Evolutionary conservation across 2,888 invertebrate species (phyloP), one percentile per base, ranked within the genome.

Genomic region (Brenthis daphne): DNA sequence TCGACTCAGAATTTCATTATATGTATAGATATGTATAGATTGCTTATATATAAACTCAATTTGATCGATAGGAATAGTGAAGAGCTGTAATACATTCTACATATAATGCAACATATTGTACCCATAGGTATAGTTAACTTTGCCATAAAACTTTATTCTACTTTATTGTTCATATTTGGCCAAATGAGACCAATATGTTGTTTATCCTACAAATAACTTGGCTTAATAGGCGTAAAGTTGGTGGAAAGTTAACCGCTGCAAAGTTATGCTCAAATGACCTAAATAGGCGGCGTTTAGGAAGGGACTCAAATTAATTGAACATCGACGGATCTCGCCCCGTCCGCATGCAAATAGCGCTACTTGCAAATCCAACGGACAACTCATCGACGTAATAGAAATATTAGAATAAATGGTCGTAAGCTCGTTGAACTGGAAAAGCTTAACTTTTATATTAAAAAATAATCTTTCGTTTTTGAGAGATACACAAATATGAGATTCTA

Each of bases 241-340:
- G 24, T 33, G 68, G 53, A 50, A 65, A 68, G 60, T 57, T 57
- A 65, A 63, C 51, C 57, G 43, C 61, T 53, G 53, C 65, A 57
- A 69, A 65, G 69, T 69, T 57, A 51, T 53, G 57, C 65, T 61
- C 61, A 63, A 71, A 71, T 68, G 57, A 33, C 57, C 68, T 68
- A 57, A 65, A 68, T 64, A 54, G 24, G 57, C 37, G 47, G 24
- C 60, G 65, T 43, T 65, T 65, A 57, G 65, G 48, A 65, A 71
- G 57, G 56, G 70, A 65, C 60, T 54, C 56, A 54, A 68, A 68
- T 65, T 71, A 71, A 71, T 71, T 71, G 65, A 64, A 50, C 58
- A 16, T 20, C 47, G 55, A 61, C 20, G 56, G 56, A 33, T 65
- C 55, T 67, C 51, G 43, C 55, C 43, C 64, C 48, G 57, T 69